These are phyloP conservation scores for Nowickia ferox DNA, from an alignment of 2,888 invertebrate genomes.

Conservation along the genomic window DNA sequence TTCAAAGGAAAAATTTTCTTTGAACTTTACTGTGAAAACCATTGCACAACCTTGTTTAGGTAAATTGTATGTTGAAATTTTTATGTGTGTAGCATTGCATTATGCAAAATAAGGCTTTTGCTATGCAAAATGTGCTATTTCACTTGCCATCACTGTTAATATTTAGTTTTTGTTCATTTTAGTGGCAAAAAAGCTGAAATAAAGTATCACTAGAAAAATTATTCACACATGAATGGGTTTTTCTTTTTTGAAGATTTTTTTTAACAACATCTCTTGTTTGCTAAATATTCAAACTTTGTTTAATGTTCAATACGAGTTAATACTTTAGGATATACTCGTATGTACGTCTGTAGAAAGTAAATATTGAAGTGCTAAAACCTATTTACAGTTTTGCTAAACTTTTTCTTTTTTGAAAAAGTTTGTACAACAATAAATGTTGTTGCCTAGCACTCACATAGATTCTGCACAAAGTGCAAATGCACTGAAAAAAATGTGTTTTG, in stretches of 20 bases:
- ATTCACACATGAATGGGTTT: slow-evolving; percentile 6
- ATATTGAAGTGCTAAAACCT: neutral
- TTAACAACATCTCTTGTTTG: slow-evolving; percentile 44
- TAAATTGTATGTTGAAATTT: too few species aligned
- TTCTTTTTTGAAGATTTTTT: slow-evolving; percentile 25
- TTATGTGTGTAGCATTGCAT: too few species aligned
- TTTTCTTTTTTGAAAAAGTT: neutral
- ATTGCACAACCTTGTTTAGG: too few species aligned
- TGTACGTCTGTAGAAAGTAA: neutral
- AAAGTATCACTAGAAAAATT: neutral
- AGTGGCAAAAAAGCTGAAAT: neutral
- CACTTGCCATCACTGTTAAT: too few species aligned
- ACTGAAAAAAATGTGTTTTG: too few species aligned
- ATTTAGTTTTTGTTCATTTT: too few species aligned
- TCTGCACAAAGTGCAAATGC: too few species aligned
- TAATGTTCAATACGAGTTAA: slow-evolving; percentile 45
- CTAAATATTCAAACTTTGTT: slow-evolving; percentile 41
- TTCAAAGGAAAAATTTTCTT: too few species aligned
- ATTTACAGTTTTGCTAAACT: neutral
- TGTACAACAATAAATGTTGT: neutral
- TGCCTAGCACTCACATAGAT: neutral
- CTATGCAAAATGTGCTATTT: too few species aligned
- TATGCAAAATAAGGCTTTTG: too few species aligned
- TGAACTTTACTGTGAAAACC: too few species aligned
- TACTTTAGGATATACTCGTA: slow-evolving; percentile 5